A percentile compares a stretch with the other conserved stretches of the same genome.
These are phyloP conservation scores for Neosilurus hyrtlii DNA, from an alignment of 2,797 vertebrate species.

Conservation along the genomic window DNA sequence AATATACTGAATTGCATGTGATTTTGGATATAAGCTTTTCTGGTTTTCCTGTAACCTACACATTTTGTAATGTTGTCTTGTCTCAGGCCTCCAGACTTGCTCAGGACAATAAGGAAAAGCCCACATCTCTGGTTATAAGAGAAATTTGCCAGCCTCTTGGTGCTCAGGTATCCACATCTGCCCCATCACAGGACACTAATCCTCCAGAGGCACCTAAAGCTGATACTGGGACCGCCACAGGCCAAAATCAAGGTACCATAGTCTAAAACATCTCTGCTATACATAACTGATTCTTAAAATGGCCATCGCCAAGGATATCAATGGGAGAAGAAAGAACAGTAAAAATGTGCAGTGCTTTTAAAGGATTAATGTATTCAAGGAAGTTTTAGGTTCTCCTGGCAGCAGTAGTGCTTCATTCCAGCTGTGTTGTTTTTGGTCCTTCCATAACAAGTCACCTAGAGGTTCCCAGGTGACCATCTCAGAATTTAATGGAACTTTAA, in stretches of 20 bases:
- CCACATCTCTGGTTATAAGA: conserved; percentile 76
- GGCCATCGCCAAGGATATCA: not conserved
- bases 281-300: not conserved
- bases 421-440: not conserved
- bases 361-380: not conserved
- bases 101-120: conserved; percentile 81
- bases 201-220: conserved; percentile 71
- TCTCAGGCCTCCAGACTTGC: conserved; percentile 73
- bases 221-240: conserved; percentile 63
- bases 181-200: conserved; percentile 64
- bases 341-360: not conserved
- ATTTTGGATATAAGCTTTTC: not conserved
- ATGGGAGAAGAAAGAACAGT: not conserved
- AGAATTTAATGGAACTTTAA: too few relatives aligned
- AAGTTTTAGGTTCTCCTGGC: not conserved
- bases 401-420: not conserved
- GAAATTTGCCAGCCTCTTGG: conserved; percentile 67
- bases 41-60: not conserved
- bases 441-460: too few relatives aligned
- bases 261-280: not conserved
- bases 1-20: not conserved
- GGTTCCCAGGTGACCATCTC: too few relatives aligned
- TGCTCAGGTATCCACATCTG: conserved; percentile 60
- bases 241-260: conserved; percentile 70
- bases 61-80: not conserved